Base-by-base conservation (phyloP, 2,113 vertebrate species). In the Rhinopomastus cyanomelas region DNA sequence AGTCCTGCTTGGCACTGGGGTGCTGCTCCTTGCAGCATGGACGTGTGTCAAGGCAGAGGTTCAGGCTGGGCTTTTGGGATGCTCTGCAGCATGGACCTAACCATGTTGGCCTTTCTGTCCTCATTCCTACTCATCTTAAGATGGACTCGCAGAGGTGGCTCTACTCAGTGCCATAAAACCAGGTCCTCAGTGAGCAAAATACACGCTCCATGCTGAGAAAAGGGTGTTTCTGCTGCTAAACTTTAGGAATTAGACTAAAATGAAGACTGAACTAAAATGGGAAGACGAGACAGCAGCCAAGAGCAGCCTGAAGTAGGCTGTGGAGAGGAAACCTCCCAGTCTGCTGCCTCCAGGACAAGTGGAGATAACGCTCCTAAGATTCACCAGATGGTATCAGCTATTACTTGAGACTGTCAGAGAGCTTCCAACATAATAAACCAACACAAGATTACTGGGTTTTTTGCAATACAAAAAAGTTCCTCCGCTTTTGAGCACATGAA, bases 331-430 rank as follows among this genome's bases (percentile, higher is more conserved):
- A 30, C 6, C 44, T 39, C 69, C 1, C 1, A 2, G 20, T 14
- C 49, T 29, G 23, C n/a, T 2, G 2, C 39, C 39, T 72, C 74
- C 19, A 12, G 8, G 37, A 26, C 0, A 0, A 80, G 12, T 3
- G 9, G 37, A 74, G 36, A 75, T 37, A 52, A 85, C 49, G 16
- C 8, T 82, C 37, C 27, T 73, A n/a, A 79, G 15, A 36, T 27
- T 44, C 1, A 85, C 18, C 42, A 68, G 88, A 61, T 34, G 66
- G 57, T 60, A 75, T 55, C 77, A 87, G 51, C 62, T 79, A 22
- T 13, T 72, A 62, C 64, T 18, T 32, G n/a, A 49, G 60, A 46
- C 2, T 4, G 39, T 23, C 81, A 69, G 51, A 66, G 56, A 48
- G 16, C 53, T 80, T 71, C 53, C 39, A 55, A n/a, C 5, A 12